Percentiles rank a stretch among this genome's conserved stretches.
Evolutionary conservation across 2,113 vertebrate species (phyloP).

Genomic region (Rhagologus leucostigma): DNA sequence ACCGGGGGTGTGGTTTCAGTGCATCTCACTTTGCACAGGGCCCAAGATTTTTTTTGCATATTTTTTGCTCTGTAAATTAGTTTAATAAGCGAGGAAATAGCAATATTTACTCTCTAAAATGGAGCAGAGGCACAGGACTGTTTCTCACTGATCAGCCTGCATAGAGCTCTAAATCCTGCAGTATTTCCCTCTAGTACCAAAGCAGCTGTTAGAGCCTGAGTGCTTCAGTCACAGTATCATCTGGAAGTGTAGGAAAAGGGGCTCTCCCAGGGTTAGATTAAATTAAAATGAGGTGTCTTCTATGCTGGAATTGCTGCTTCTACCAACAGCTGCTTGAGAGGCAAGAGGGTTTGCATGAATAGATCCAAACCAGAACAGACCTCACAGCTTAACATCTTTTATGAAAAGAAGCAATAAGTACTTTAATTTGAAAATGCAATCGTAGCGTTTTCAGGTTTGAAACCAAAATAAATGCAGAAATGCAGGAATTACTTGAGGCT

Average conservation of each 20-base stretch:
- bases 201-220: neutral
- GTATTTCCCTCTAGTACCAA: neutral
- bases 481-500: neutral
- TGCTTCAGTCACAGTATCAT: neutral
- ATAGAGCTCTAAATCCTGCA: neutral
- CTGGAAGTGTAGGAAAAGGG: neutral
- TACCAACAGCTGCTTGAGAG: neutral
- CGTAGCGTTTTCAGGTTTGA: neutral
- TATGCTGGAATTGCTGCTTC: neutral
- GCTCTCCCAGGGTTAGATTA: neutral
- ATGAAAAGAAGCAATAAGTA: neutral
- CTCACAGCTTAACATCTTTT: neutral
- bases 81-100: neutral
- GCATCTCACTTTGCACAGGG: neutral
- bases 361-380: neutral
- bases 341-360: neutral
- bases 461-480: neutral
- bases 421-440: neutral
- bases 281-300: neutral
- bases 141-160: neutral
- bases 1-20: neutral
- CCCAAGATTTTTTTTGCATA: neutral
- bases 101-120: neutral
- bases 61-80: neutral
- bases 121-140: neutral